These are phyloP conservation scores for Mythimna ferrago DNA, from an alignment of 2,888 invertebrate genomes.

Conservation along the genomic window DNA sequence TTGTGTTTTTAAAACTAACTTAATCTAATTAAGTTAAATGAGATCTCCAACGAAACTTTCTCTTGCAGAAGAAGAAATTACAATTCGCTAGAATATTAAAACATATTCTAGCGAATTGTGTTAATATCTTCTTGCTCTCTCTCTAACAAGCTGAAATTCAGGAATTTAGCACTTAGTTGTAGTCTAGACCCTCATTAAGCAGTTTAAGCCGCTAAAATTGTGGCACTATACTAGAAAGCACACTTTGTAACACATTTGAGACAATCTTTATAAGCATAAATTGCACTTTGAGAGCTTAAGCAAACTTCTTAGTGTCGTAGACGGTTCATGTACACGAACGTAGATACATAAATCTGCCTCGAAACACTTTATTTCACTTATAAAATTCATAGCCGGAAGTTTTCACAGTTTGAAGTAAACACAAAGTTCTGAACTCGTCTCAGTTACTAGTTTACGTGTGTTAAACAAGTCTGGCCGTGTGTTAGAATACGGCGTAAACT, in stretches of 20 bases:
- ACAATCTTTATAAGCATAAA: slow-evolving; percentile 51
- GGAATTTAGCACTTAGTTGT: slow-evolving; percentile 32
- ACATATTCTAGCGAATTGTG: slow-evolving; percentile 15
- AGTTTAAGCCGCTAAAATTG: slow-evolving; percentile 40
- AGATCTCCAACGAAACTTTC: not conserved
- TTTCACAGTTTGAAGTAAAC: slow-evolving; percentile 75
- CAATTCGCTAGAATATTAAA: slow-evolving; percentile 9
- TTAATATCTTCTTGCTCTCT: no score
- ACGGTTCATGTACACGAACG: slow-evolving; percentile 32
- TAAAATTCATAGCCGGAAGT: slow-evolving; percentile 65
- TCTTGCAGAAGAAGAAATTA: not conserved
- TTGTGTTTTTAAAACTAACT: not conserved
- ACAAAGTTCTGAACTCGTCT: slow-evolving; percentile 66
- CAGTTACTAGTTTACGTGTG: slow-evolving; percentile 72
- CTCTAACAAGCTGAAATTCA: slow-evolving; percentile 30
- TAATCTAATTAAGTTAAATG: not conserved
- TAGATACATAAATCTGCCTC: slow-evolving; percentile 49
- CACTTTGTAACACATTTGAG: slow-evolving; percentile 37
- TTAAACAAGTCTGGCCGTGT: slow-evolving; percentile 66
- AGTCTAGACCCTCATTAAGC: slow-evolving; percentile 33
- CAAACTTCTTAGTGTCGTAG: slow-evolving; percentile 34
- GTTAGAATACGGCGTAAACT: slow-evolving; percentile 68
- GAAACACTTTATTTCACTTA: slow-evolving; percentile 70
- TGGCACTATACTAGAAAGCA: slow-evolving; percentile 33
- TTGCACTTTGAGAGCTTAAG: slow-evolving; percentile 40